Conservation (phyloP, 2,113 vertebrate genomes). For the Phodopus roborovskii region DNA sequence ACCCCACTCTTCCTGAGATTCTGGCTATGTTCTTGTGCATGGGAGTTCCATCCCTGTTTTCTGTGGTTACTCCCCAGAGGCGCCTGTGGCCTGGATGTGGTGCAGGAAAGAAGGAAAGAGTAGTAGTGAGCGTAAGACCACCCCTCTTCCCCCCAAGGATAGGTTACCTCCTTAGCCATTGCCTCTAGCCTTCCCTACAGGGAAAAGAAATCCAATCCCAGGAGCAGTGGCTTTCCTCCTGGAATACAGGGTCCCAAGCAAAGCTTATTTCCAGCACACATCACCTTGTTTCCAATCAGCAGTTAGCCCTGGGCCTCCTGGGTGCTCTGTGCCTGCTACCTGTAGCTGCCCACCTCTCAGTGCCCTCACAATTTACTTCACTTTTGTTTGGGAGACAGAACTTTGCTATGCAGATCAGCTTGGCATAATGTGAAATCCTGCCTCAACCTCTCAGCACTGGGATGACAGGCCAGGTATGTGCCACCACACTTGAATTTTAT, state of each 20-base stretch:
- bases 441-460: background rate
- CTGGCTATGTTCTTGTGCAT: background rate
- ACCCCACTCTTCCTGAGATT: background rate
- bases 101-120: no score
- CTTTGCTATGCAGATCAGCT: background rate
- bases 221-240: background rate
- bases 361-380: background rate
- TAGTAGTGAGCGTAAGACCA: background rate
- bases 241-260: background rate
- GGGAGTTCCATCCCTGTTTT: background rate
- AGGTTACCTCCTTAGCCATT: background rate
- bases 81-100: background rate
- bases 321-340: no score
- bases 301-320: background rate
- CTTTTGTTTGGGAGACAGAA: background rate
- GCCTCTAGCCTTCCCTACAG: background rate
- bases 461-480: background rate
- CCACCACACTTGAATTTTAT: background rate
- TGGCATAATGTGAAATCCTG: background rate
- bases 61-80: background rate
- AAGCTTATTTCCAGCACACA: background rate
- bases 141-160: background rate
- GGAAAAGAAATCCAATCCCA: background rate
- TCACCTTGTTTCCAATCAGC: background rate
- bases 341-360: no score